Evolutionary conservation across 2,113 vertebrate genomes (phyloP).

Genomic region (Petaurus breviceps): DNA sequence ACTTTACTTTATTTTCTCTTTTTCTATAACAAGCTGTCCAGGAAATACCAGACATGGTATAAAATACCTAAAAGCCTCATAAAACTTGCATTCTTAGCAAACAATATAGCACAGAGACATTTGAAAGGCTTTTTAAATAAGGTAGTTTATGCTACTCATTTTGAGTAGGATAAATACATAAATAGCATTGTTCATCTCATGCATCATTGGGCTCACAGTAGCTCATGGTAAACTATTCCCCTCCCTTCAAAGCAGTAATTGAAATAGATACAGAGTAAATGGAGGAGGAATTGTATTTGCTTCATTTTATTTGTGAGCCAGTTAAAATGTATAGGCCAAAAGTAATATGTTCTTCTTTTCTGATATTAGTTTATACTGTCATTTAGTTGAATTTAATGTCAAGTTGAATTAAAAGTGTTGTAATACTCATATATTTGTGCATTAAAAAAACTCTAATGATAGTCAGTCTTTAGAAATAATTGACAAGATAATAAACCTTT

Average conservation of each 20-base stretch:
- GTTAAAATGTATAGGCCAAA: slow-evolving; percentile 24
- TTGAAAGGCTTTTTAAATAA: neutral
- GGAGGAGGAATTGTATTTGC: neutral
- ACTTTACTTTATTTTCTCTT: neutral
- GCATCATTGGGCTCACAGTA: neutral
- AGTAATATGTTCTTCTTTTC: slow-evolving; percentile 9
- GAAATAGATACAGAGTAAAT: slow-evolving; percentile 5
- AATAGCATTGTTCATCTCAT: neutral
- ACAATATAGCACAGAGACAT: neutral
- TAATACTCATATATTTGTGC: slow-evolving; percentile 26
- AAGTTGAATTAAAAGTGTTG: slow-evolving; percentile 52
- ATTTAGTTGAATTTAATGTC: slow-evolving; percentile 64
- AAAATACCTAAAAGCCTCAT: slow-evolving; percentile 11
- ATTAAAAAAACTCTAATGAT: neutral
- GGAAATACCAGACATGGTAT: neutral
- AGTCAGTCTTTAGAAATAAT: slow-evolving; percentile 58
- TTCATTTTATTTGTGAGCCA: slow-evolving; percentile 36
- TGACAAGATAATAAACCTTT: slow-evolving; percentile 62
- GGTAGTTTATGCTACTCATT: neutral
- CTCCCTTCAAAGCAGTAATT: neutral
- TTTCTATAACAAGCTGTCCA: neutral
- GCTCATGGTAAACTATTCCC: neutral
- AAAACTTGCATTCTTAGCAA: neutral
- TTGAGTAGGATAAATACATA: neutral
- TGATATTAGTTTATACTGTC: slow-evolving; percentile 56